phyloP scores from a whole-genome alignment of 2,888 invertebrate species.

The Ennomos fuscantarius region DNA sequence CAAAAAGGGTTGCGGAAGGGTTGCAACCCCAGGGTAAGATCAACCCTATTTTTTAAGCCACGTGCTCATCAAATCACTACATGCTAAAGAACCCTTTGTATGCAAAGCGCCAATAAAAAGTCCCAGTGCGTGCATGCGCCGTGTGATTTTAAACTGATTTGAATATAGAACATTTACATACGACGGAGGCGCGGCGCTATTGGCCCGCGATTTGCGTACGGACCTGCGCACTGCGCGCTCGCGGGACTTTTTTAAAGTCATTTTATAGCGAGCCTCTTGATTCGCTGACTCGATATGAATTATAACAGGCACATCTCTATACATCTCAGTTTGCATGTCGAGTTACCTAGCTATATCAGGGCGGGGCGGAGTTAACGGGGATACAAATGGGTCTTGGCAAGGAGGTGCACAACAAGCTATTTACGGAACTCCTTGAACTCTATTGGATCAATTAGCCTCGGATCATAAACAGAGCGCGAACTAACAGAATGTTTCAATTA shows the following conservation, averaged over 20 bases:
- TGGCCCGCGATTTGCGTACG: slow-evolving; percentile 68
- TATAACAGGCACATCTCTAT: slow-evolving; percentile 32
- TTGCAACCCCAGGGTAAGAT: slow-evolving; percentile 50
- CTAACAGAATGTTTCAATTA: slow-evolving; percentile 25
- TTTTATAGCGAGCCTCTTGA: slow-evolving; percentile 61
- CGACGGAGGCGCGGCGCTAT: slow-evolving; percentile 56
- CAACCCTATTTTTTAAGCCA: slow-evolving; percentile 57
- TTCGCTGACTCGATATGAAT: slow-evolving; percentile 57
- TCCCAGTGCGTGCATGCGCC: slow-evolving; percentile 80
- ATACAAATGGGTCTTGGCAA: too few relatives aligned
- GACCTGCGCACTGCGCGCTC: slow-evolving; percentile 67
- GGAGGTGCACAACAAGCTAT: slow-evolving; percentile 15
- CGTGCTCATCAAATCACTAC: slow-evolving; percentile 40
- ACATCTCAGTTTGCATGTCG: slow-evolving; percentile 40
- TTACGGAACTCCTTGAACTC: slow-evolving; percentile 33
- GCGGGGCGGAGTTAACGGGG: too few relatives aligned
- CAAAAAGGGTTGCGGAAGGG: slow-evolving; percentile 77
- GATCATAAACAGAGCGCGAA: slow-evolving; percentile 30
- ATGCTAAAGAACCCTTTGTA: slow-evolving; percentile 60
- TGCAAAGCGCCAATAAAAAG: slow-evolving; percentile 80
- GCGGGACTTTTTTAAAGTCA: slow-evolving; percentile 65
- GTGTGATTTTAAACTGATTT: slow-evolving; percentile 83
- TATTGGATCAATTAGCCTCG: slow-evolving; percentile 26
- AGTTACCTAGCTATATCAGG: not conserved
- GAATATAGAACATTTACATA: slow-evolving; percentile 83